These are phyloP conservation scores for Amorpha juglandis DNA, from an alignment of 2,888 invertebrate species.

Conservation along the genomic window DNA sequence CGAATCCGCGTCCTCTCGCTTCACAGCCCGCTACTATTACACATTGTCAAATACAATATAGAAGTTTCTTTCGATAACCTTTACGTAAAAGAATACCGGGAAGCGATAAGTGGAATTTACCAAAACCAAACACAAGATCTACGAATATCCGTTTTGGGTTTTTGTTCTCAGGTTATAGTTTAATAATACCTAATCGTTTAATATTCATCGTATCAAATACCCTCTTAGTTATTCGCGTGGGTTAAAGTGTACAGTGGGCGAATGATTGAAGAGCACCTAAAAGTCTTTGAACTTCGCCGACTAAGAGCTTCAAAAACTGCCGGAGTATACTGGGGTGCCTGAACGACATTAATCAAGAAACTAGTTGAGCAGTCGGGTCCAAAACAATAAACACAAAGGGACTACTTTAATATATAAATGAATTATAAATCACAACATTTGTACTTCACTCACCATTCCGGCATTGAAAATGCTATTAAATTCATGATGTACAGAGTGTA, in stretches of 20 bases:
- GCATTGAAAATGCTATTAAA: background rate
- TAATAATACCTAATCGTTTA: background rate
- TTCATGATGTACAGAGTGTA: background rate
- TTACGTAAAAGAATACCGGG: no score
- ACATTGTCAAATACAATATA: no score
- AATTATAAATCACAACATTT: slow-evolving; percentile 3
- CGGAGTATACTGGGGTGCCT: background rate
- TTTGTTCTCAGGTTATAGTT: no score
- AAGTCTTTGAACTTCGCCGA: background rate
- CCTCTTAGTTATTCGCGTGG: background rate
- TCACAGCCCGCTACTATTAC: no score
- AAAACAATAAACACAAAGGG: background rate
- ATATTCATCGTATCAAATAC: background rate
- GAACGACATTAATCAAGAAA: background rate
- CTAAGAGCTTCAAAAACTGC: background rate
- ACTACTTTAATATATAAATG: background rate
- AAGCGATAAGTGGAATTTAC: no score
- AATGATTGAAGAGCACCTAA: background rate
- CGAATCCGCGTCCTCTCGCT: no score
- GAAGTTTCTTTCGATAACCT: no score
- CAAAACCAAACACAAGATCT: no score
- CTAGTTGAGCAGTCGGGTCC: background rate
- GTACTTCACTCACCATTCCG: background rate
- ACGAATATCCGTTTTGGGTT: no score
- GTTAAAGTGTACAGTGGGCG: background rate